Percentiles rank a stretch among this genome's conserved stretches.
These are phyloP conservation scores for Palythoa heliodiscus DNA, from an alignment of 92 coral and sea anemone species.

Conservation along the genomic window DNA sequence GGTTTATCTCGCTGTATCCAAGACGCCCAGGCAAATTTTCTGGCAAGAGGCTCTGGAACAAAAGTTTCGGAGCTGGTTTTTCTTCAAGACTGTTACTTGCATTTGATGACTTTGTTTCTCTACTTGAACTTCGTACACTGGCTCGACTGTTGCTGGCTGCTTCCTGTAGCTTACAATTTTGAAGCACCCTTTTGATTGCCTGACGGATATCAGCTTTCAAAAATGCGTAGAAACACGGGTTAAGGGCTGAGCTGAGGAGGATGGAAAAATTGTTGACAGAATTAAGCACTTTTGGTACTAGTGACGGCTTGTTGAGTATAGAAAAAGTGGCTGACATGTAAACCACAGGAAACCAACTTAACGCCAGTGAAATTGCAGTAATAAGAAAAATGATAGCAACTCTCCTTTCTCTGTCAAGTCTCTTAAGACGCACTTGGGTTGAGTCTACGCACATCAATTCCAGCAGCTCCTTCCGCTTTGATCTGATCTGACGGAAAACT, in stretches of 20 bases:
- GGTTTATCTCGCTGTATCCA: neutral
- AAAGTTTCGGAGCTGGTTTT: neutral
- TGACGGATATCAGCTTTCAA: neutral
- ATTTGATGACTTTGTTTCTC: neutral
- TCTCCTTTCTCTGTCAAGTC: slow-evolving; percentile 17
- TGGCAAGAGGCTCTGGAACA: neutral
- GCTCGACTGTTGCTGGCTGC: neutral
- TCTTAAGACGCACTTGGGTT: slow-evolving; percentile 23
- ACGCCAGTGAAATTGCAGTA: slow-evolving; percentile 13
- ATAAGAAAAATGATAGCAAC: slow-evolving; percentile 1
- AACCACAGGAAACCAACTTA: slow-evolving; percentile 31
- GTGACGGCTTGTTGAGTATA: slow-evolving; percentile 21
- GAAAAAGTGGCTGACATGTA: slow-evolving; percentile 10
- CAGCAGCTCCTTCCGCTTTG: neutral
- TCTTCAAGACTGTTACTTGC: neutral
- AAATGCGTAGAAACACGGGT: slow-evolving; percentile 1
- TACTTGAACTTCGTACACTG: neutral
- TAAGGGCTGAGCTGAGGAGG: neutral
- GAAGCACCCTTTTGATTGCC: neutral
- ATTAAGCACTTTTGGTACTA: neutral
- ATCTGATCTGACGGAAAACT: slow-evolving; percentile 17
- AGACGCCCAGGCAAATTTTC: neutral
- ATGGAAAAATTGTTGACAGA: neutral
- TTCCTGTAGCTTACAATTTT: neutral
- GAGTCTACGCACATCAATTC: slow-evolving; percentile 4